Percentiles rank a stretch among this genome's conserved stretches.
Evolutionary conservation across 1,140 invertebrate species (phyloP).

Genomic region (Hermetia illucens): DNA sequence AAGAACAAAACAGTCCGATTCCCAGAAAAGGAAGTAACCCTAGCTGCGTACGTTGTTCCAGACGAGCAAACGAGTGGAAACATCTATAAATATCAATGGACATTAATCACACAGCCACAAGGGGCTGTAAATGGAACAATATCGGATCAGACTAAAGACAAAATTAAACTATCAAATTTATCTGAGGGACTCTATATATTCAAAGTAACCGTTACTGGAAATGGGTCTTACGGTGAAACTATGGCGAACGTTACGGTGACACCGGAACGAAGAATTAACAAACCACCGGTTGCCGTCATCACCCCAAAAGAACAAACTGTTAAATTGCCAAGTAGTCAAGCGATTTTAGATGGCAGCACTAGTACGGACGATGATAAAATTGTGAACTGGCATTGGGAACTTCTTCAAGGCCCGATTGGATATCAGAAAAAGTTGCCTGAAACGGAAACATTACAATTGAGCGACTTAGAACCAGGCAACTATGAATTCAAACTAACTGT

Average conservation of each 20-base stretch:
- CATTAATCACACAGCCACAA: conserved; percentile 64
- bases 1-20: conserved; percentile 54
- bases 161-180: conserved; percentile 59
- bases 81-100: conserved; percentile 83
- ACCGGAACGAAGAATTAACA: conserved; percentile 73
- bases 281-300: conserved; percentile 72
- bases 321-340: conserved; percentile 75
- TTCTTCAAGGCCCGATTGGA: conserved; percentile 69
- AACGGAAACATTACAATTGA: conserved; percentile 68
- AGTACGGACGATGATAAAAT: conserved; percentile 69
- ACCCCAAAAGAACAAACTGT: conserved; percentile 70
- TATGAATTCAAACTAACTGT: conserved; percentile 90
- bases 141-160: conserved; percentile 70
- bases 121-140: conserved; percentile 60
- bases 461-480: conserved; percentile 72
- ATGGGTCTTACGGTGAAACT: conserved; percentile 64
- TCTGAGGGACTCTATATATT: conserved; percentile 80
- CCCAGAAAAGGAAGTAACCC: conserved; percentile 59
- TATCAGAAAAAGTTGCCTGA: conserved; percentile 67
- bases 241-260: conserved; percentile 84
- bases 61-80: conserved; percentile 51
- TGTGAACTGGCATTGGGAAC: conserved; percentile 80
- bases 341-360: conserved; percentile 70
- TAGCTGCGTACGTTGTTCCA: conserved; percentile 68
- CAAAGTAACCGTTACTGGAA: conserved; percentile 64